Percentiles rank a stretch among this genome's conserved stretches.
Evolutionary conservation across 2,797 vertebrate genomes (phyloP).

Genomic region (Eulemur albifrons): DNA sequence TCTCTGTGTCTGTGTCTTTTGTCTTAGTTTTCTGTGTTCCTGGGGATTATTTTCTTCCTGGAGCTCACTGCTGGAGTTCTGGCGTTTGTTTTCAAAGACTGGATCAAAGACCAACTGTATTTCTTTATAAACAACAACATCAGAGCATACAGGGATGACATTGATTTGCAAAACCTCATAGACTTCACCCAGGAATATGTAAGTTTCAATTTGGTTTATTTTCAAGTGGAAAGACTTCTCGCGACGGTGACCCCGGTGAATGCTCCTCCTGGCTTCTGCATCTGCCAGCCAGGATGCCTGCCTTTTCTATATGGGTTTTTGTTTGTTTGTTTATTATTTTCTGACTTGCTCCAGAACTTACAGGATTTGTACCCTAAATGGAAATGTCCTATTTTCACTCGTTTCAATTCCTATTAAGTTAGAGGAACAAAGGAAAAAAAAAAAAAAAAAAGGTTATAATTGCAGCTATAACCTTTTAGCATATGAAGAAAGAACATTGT

Average conservation of each 20-base stretch:
- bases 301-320: background rate
- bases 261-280: slow-evolving; percentile 27
- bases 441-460: background rate
- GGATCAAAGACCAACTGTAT: slow-evolving; percentile 99
- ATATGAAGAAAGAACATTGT: background rate
- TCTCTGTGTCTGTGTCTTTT: slow-evolving; percentile 64
- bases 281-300: background rate
- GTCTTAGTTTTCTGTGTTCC: slow-evolving; percentile 96
- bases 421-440: background rate
- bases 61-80: slow-evolving; percentile 97
- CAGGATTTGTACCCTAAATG: background rate
- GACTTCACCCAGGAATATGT: slow-evolving; percentile 99
- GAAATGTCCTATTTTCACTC: background rate
- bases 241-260: background rate
- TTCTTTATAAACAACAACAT: slow-evolving; percentile 99
- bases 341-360: background rate
- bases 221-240: slow-evolving; percentile 45
- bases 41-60: slow-evolving; percentile 99
- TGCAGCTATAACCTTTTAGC: background rate
- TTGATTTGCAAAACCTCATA: slow-evolving; percentile 99
- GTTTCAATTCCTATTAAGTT: background rate
- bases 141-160: slow-evolving; percentile 97
- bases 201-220: slow-evolving; percentile 81
- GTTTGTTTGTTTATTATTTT: background rate
- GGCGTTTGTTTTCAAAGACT: slow-evolving; percentile 99